Base-by-base conservation (phyloP, 2,888 invertebrate genomes). In the Sialis lutaria region DNA sequence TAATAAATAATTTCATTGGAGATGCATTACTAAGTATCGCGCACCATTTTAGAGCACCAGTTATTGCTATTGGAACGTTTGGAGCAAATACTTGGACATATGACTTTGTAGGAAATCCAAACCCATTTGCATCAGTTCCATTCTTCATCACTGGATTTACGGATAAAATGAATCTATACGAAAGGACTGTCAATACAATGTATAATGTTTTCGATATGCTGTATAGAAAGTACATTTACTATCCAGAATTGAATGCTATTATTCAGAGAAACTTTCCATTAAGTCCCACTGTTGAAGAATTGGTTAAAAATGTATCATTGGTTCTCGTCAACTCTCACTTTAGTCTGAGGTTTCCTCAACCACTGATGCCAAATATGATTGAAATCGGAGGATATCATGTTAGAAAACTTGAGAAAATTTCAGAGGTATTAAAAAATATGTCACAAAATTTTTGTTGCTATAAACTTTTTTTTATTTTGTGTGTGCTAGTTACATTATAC, bases 1-100 rank as follows among this genome's bases (percentile, higher is more conserved):
- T 61, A 9, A 39, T 55, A 34, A 60, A 61, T 47, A 53, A 55
- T 43, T 58, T 58, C 45, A 31, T 55, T 7, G 57, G 57, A 32
- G 60, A 61, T 48, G 58, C 56, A 1, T 40, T 55, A 6, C 46
- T 52, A 5, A 55, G 52, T 6, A 50, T 59, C 34, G 52, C 54
- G 6, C 46, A 56, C 33, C 50, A 54, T 41, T 56, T 53, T 39
- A 53, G 56, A 9, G 55, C 56, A 6, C 58, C 57, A 1, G 41
- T 55, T 1, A 48, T 59, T 6, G 42, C 55, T 12, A 48, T 57
- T 8, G 52, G 52, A 35, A 49, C 57, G 1, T 31, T 55, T 5
- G 54, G 51, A 10, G 40, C 54, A 2, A 51, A 49, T 9, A 34
- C 40, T 33, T 53, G 56, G 54, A 52, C 48, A 2, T 55, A 56